phyloP scores from a whole-genome alignment of 2,797 vertebrate genomes.

The Poeciliopsis paucimaculata region DNA sequence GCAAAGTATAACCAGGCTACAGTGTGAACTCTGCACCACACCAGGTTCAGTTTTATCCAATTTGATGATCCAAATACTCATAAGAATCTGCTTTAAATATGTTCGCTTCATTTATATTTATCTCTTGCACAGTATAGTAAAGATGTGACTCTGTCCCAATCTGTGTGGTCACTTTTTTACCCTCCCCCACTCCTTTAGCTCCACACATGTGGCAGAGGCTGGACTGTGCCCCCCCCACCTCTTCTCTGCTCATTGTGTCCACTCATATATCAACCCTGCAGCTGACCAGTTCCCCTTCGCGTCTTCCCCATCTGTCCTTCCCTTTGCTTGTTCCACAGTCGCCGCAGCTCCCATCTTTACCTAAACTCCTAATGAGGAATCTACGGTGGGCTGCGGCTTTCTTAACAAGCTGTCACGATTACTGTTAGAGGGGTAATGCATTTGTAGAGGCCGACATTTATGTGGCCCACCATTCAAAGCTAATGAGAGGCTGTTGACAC shows the following conservation, averaged over 20 bases:
- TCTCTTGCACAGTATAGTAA: slow-evolving; percentile 38
- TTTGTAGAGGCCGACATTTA: slow-evolving; percentile 50
- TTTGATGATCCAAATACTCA: not conserved
- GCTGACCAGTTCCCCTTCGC: slow-evolving; percentile 72
- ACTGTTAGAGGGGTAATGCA: slow-evolving; percentile 30
- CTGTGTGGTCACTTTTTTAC: slow-evolving; percentile 74
- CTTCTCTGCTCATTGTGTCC: slow-evolving; percentile 76
- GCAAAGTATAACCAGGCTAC: slow-evolving; percentile 42
- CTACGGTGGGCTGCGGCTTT: slow-evolving; percentile 48
- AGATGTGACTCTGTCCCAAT: slow-evolving; percentile 59
- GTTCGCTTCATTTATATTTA: slow-evolving; percentile 7
- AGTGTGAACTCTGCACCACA: slow-evolving; percentile 30
- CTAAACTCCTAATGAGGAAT: slow-evolving; percentile 53
- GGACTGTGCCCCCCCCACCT: slow-evolving; percentile 40
- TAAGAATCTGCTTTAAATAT: not conserved
- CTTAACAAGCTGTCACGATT: slow-evolving; percentile 58
- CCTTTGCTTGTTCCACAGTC: slow-evolving; percentile 53
- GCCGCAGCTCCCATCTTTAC: slow-evolving; percentile 18
- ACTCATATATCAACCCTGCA: slow-evolving; percentile 85
- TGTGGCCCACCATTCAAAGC: slow-evolving; percentile 44
- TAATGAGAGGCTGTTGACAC: slow-evolving; percentile 76
- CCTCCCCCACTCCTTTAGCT: slow-evolving; percentile 66
- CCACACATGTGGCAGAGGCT: slow-evolving; percentile 71
- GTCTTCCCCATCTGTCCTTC: slow-evolving; percentile 75
- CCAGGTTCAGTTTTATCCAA: slow-evolving; percentile 3